Conservation (phyloP, 2,888 invertebrate genomes). For the Bombylius discolor region DNA sequence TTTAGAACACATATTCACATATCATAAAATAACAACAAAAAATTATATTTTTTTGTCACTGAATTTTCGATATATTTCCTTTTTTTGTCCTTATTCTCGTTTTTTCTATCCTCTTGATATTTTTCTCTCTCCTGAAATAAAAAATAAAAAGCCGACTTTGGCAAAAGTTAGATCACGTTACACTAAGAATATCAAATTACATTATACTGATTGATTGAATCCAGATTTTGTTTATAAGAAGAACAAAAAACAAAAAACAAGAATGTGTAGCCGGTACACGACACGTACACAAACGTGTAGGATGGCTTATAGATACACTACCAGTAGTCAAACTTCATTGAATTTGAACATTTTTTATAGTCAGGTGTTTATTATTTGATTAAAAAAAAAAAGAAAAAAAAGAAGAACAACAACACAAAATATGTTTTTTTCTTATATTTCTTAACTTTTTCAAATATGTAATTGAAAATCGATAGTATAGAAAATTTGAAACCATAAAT, state of each 20-base stretch:
- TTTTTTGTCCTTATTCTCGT: too few relatives aligned
- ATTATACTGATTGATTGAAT: constrained; percentile 4
- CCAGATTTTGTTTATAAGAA: not conserved
- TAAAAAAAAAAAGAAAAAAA: not conserved
- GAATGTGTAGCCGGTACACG: not conserved
- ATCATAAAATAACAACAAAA: too few relatives aligned
- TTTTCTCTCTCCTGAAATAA: too few relatives aligned
- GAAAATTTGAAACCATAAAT: not conserved
- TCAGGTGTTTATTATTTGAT: not conserved
- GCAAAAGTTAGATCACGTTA: constrained; percentile 5
- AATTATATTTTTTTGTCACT: not conserved
- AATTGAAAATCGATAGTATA: not conserved
- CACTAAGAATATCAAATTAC: constrained; percentile 1
- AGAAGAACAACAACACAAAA: too few relatives aligned
- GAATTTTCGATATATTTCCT: too few relatives aligned
- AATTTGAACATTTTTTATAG: not conserved
- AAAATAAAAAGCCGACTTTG: not conserved
- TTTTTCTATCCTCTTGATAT: too few relatives aligned
- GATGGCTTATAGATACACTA: too few relatives aligned
- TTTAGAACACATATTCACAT: not conserved
- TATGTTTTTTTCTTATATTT: too few relatives aligned
- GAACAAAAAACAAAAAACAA: not conserved
- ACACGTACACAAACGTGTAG: too few relatives aligned
- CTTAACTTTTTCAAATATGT: too few relatives aligned
- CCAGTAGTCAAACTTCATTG: not conserved